Evolutionary conservation across 2,797 vertebrate species (phyloP).

Genomic region (Characodon lateralis): DNA sequence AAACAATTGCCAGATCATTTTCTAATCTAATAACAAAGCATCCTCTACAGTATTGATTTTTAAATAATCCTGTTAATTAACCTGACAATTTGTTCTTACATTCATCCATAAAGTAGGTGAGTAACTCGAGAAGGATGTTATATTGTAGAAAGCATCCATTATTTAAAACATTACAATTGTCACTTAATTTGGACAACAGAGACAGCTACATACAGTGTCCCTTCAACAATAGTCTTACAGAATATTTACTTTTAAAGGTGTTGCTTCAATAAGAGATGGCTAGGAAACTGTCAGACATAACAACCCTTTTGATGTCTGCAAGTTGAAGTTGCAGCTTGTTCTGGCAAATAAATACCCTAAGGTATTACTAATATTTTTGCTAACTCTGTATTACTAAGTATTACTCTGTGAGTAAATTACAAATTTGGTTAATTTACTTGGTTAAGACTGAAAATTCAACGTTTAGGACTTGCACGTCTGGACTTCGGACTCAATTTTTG

Average conservation of each 20-base stretch:
- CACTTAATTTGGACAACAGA: neutral
- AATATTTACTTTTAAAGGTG: neutral
- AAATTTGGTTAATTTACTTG: neutral
- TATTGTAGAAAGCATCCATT: neutral
- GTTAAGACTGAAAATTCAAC: neutral
- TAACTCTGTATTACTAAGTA: neutral
- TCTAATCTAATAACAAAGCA: neutral
- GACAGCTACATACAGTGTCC: neutral
- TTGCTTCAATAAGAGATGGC: neutral
- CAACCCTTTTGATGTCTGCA: neutral
- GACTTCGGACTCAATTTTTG: neutral
- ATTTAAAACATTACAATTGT: neutral
- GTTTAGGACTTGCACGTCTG: neutral
- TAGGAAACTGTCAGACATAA: neutral
- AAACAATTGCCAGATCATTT: neutral
- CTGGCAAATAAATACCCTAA: neutral
- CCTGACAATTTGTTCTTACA: too few species aligned
- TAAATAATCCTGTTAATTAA: neutral
- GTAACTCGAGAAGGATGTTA: neutral
- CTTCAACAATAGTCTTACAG: neutral
- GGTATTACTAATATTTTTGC: neutral
- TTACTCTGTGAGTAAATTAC: too few species aligned
- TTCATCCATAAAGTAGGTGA: neutral
- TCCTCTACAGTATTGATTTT: neutral
- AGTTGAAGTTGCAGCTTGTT: neutral